Conservation (phyloP, 2,113 vertebrate genomes). For the Malurus cyaneus region DNA sequence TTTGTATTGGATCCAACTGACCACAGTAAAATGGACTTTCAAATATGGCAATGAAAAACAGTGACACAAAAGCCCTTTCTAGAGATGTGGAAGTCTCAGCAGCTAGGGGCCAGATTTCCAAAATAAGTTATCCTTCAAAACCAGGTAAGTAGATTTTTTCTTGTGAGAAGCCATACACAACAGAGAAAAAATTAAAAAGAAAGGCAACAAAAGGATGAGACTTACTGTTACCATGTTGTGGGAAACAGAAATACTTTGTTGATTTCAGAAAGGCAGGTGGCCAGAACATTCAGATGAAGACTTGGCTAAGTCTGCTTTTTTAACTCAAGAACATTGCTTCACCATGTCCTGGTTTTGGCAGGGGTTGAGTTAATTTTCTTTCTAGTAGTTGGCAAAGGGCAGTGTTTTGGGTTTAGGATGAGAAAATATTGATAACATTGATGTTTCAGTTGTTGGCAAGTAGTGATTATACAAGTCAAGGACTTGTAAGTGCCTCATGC, state of each 20-base stretch:
- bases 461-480: background rate
- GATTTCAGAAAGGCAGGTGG: background rate
- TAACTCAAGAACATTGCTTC: background rate
- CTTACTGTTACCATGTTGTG: background rate
- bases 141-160: background rate
- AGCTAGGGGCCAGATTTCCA: background rate
- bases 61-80: background rate
- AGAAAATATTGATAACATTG: background rate
- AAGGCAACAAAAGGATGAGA: background rate
- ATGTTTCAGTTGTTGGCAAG: background rate
- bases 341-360: background rate
- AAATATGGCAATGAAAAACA: background rate
- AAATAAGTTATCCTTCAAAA: background rate
- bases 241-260: background rate
- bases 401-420: background rate
- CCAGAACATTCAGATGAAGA: background rate
- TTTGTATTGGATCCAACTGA: rapidly evolving
- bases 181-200: background rate
- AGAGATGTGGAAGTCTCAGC: background rate
- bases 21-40: background rate
- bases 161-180: background rate
- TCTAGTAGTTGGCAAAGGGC: background rate
- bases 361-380: background rate
- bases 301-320: background rate
- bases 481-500: background rate